These are phyloP conservation scores for Intellagama lesueurii DNA, from an alignment of 2,797 vertebrate genomes.

Conservation along the genomic window DNA sequence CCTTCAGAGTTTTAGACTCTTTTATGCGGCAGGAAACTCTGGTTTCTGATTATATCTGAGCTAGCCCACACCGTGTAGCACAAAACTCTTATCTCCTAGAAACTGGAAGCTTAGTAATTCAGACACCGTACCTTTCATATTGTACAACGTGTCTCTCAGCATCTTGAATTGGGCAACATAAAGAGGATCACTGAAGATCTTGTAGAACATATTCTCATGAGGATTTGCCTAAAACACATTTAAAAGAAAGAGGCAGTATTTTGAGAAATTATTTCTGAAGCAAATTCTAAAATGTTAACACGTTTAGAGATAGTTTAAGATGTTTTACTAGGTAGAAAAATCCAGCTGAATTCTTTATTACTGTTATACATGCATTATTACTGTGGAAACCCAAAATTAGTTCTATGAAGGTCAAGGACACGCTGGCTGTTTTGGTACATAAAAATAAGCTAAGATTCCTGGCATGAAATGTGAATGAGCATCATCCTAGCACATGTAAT, in stretches of 20 bases:
- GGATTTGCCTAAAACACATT: slow-evolving; percentile 79
- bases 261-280: neutral
- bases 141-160: slow-evolving; percentile 94
- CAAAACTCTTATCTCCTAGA: neutral
- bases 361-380: too few species aligned
- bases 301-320: too few species aligned
- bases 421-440: neutral
- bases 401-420: neutral
- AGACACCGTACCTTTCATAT: slow-evolving; percentile 88
- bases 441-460: neutral
- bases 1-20: neutral
- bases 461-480: too few species aligned
- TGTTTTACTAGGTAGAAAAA: too few species aligned
- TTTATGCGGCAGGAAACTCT: neutral
- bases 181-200: slow-evolving; percentile 93
- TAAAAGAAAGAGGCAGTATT: slow-evolving; percentile 20
- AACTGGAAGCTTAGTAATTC: neutral
- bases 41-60: neutral
- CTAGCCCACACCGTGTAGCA: neutral
- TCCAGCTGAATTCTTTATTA: too few species aligned
- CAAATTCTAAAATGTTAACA: neutral
- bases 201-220: slow-evolving; percentile 86
- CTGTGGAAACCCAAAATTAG: neutral
- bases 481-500: too few species aligned
- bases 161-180: slow-evolving; percentile 97